Evolutionary conservation across 2,888 invertebrate genomes (phyloP).

Genomic region (Xiphydria camelus): DNA sequence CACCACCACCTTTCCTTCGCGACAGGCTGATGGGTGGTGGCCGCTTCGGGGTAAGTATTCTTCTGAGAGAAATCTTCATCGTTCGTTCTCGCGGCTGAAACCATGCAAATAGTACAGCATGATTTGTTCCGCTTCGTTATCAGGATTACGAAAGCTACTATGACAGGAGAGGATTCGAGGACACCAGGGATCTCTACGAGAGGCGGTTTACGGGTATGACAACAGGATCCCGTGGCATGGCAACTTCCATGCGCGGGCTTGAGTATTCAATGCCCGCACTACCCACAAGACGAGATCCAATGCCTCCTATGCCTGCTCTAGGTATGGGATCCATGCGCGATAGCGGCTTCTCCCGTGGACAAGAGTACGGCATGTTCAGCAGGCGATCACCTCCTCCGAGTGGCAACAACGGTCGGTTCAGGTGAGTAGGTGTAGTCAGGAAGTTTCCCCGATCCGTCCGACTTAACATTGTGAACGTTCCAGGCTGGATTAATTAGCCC

Average conservation of each 20-base stretch:
- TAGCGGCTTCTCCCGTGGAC: constrained; percentile 63
- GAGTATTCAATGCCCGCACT: constrained; percentile 76
- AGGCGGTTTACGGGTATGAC: constrained; percentile 72
- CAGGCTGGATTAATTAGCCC: constrained; percentile 51
- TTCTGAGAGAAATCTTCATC: too few relatives aligned
- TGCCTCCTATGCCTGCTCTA: constrained; percentile 76
- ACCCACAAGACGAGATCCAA: constrained; percentile 71
- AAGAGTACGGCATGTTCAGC: constrained; percentile 81
- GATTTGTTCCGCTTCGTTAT: constrained; percentile 5
- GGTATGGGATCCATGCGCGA: constrained; percentile 71
- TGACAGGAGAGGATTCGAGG: constrained; percentile 75
- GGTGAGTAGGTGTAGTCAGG: too few relatives aligned
- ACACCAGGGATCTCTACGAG: constrained; percentile 79
- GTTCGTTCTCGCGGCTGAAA: too few relatives aligned
- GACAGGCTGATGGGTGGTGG: constrained; percentile 87
- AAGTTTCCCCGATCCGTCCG: constrained; percentile 40
- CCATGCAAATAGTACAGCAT: neutral
- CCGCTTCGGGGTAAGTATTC: constrained; percentile 52
- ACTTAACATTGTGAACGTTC: constrained; percentile 53
- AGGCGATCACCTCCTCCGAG: constrained; percentile 74
- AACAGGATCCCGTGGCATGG: constrained; percentile 62
- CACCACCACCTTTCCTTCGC: constrained; percentile 88
- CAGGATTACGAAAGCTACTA: constrained; percentile 78
- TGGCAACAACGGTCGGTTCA: constrained; percentile 55
- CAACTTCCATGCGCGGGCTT: constrained; percentile 59